Evolutionary conservation across 2,888 invertebrate genomes (phyloP).

Genomic region (Drosophila ustulata): DNA sequence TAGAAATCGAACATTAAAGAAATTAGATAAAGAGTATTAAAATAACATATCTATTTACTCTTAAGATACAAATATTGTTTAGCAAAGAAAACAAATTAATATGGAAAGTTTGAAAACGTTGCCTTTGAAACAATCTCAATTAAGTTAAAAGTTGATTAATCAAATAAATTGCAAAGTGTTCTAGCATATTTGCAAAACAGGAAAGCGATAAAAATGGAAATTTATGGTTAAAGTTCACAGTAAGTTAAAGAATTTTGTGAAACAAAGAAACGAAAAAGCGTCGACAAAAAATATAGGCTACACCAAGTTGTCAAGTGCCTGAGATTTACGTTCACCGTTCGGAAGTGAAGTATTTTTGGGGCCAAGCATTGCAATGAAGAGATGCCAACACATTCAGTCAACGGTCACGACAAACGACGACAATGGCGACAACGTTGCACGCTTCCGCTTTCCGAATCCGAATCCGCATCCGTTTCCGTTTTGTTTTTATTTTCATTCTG

Average conservation of each 20-base stretch:
- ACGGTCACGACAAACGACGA: constrained; percentile 35
- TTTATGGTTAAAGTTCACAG: background rate
- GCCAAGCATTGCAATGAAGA: constrained; percentile 13
- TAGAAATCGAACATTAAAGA: no score
- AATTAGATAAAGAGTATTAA: no score
- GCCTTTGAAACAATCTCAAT: background rate
- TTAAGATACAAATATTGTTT: no score
- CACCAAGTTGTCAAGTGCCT: constrained; percentile 30
- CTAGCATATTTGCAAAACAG: background rate
- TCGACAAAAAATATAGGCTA: constrained; percentile 8
- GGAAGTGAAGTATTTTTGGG: constrained; percentile 16
- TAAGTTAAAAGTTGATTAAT: background rate
- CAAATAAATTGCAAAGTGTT: background rate
- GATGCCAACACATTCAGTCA: constrained; percentile 44
- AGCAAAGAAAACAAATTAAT: no score
- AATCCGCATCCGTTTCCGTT: constrained; percentile 65
- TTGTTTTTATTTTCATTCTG: constrained; percentile 17
- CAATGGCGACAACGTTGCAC: constrained; percentile 63
- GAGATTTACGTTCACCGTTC: constrained; percentile 41
- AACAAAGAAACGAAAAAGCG: background rate
- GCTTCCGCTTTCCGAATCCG: constrained; percentile 71
- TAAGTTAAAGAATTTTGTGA: background rate
- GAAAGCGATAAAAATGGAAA: background rate
- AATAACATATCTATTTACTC: no score
- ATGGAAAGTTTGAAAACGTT: no score